phyloP scores from a whole-genome alignment of 2,113 vertebrate genomes.

The Phaethornis superciliosus region DNA sequence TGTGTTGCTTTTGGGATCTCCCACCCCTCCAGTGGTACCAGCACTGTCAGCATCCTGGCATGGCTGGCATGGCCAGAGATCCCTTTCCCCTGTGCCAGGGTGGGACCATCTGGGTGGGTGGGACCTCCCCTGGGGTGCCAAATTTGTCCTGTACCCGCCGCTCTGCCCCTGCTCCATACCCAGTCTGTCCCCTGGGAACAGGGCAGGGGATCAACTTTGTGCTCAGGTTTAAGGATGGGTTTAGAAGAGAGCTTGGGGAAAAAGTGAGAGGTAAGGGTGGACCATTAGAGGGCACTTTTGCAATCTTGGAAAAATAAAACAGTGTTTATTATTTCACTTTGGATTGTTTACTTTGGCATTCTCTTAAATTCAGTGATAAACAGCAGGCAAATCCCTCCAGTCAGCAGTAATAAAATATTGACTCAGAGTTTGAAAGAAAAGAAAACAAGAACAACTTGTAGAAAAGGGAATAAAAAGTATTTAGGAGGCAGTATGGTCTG shows the following conservation, averaged over 20 bases:
- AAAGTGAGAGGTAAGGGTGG: not conserved
- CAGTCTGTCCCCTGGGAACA: not conserved
- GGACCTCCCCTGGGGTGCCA: not conserved
- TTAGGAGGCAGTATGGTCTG: not conserved
- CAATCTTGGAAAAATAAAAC: slow-evolving; percentile 58
- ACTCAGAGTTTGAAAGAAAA: slow-evolving; percentile 38
- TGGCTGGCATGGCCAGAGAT: not conserved
- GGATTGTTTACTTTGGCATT: slow-evolving; percentile 45
- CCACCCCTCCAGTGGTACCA: not conserved
- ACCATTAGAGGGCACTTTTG: slow-evolving; percentile 76
- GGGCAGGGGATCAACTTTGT: not conserved
- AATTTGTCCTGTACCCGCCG: not conserved
- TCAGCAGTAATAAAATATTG: slow-evolving; percentile 55
- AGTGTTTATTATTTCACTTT: slow-evolving; percentile 37
- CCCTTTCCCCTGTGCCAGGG: not conserved
- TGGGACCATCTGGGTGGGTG: not conserved
- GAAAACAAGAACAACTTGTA: not conserved
- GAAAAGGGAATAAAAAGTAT: slow-evolving; percentile 8
- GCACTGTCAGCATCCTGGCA: not conserved
- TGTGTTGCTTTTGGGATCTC: not conserved
- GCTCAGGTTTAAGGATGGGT: not conserved
- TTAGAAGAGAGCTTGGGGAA: not conserved
- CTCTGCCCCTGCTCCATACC: not conserved
- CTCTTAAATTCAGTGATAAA: slow-evolving; percentile 49
- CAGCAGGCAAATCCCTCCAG: slow-evolving; percentile 53